Base-by-base conservation (phyloP, 2,113 vertebrate species). In the Cranoglanis bouderius region DNA sequence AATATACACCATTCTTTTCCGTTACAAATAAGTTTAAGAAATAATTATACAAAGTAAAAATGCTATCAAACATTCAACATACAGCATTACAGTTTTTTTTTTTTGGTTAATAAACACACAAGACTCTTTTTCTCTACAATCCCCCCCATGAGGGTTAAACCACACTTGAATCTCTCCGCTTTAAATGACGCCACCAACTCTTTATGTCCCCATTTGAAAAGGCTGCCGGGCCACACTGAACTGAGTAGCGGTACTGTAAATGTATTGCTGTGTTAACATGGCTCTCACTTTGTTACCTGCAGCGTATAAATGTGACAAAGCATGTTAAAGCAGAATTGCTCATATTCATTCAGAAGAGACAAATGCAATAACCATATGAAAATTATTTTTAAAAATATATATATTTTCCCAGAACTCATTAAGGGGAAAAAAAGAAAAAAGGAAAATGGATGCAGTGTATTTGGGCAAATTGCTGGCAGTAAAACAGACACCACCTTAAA, bases 301-400 rank as follows among this genome's bases (percentile, higher is more conserved):
- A 97, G 98, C 98, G 98, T 99, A 99, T 99, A 99, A 99, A 99
- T 98, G 98, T 98, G 97, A 99, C 98, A 99, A 99, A 99, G 98
- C 97, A 99, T 99, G 98, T 99, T 99, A 99, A 99, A 98, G 91
- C 90, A 98, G 97, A 92, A 89, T 95, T 96, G 97, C 96, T 97
- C 97, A 98, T 55, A 91, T 90, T 92, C 92, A 94, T 92, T 92
- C 87, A 92, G 75, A 86, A 86, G 65, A 95, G 90, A 96, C 94
- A 95, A 93, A 94, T 95, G 92, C 93, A 95, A 94, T 95, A 91
- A 93, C 87, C 86, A 91, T 85, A 75, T 57, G 43, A 84, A 85
- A 19, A 40, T 87, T 43, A 84, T 35, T 85, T 19, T 40, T n/a
- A 21, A 57, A 61, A 55, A 32, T 74, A n/a, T 26, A n/a, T 26